phyloP scores from a whole-genome alignment of 2,888 invertebrate species.

The Caenorhabditis auriculariae region DNA sequence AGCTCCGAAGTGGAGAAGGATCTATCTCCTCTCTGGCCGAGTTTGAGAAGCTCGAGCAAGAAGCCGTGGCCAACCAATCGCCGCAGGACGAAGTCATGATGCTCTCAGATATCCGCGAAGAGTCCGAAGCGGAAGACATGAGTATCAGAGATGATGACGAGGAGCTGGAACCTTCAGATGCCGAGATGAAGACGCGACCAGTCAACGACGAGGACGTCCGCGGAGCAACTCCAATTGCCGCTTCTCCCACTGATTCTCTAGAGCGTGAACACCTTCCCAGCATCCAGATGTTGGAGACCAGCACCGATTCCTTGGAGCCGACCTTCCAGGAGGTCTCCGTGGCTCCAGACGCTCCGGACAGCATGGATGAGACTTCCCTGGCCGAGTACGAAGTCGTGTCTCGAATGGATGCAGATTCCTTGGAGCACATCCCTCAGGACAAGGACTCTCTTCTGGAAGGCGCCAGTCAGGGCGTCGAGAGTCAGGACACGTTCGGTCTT shows the following conservation, averaged over 20 bases:
- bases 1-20: slow-evolving; percentile 41
- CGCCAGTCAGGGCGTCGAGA: slow-evolving; percentile 52
- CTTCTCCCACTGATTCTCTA: slow-evolving; percentile 34
- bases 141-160: slow-evolving; percentile 61
- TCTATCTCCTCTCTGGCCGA: slow-evolving; percentile 57
- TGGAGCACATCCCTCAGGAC: slow-evolving; percentile 35
- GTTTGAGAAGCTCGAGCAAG: slow-evolving; percentile 60
- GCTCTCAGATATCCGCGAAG: slow-evolving; percentile 61
- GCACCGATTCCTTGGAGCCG: slow-evolving; percentile 48
- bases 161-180: slow-evolving; percentile 34
- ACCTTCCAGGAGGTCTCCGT: slow-evolving; percentile 22
- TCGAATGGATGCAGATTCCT: slow-evolving; percentile 21
- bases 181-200: slow-evolving; percentile 27
- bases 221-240: slow-evolving; percentile 27
- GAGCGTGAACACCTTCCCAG: slow-evolving; percentile 13
- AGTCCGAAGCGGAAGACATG: slow-evolving; percentile 62
- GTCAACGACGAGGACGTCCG: slow-evolving; percentile 33
- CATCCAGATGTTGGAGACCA: slow-evolving; percentile 32
- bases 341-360: slow-evolving; percentile 21
- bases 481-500: slow-evolving; percentile 44
- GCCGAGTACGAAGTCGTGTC: slow-evolving; percentile 34
- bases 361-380: slow-evolving; percentile 26
- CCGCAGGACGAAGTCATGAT: slow-evolving; percentile 60
- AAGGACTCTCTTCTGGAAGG: slow-evolving; percentile 58
- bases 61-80: slow-evolving; percentile 35